These are phyloP conservation scores for Morinoia aosen DNA, from an alignment of 2,888 invertebrate species.

Conservation along the genomic window DNA sequence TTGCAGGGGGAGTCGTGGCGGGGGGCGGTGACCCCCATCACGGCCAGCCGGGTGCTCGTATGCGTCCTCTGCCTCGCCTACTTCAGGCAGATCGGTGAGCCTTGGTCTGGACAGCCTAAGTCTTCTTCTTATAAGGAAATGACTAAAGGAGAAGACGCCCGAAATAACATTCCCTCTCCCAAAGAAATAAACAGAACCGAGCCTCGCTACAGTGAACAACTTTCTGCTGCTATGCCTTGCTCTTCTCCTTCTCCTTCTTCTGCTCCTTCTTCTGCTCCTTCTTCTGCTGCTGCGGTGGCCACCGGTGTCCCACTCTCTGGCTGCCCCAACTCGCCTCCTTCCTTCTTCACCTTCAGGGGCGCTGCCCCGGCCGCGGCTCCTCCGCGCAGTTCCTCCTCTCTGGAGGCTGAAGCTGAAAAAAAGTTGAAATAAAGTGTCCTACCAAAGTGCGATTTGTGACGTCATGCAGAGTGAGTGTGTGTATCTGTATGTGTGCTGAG, in stretches of 20 bases:
- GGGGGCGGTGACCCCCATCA: slow-evolving; percentile 37
- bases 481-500: too few species aligned
- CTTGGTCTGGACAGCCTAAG: slow-evolving; percentile 63
- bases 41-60: slow-evolving; percentile 56
- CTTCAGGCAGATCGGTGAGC: slow-evolving; percentile 67
- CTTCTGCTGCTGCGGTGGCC: neutral
- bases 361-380: neutral
- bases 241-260: neutral
- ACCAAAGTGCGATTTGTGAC: too few species aligned
- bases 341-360: neutral
- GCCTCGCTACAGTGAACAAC: neutral
- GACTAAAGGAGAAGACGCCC: slow-evolving; percentile 58
- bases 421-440: neutral
- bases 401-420: neutral
- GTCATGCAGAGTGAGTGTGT: neutral
- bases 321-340: neutral
- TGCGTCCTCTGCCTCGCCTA: slow-evolving; percentile 63
- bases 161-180: neutral
- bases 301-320: neutral
- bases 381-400: neutral
- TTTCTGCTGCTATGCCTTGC: neutral
- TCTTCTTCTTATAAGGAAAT: slow-evolving; percentile 65
- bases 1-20: slow-evolving; percentile 44
- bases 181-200: neutral
- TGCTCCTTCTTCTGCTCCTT: too few species aligned